These are phyloP conservation scores for Ophiothrix spiculata DNA, from an alignment of 35 echinoderm and acorn worm species.

Conservation along the genomic window DNA sequence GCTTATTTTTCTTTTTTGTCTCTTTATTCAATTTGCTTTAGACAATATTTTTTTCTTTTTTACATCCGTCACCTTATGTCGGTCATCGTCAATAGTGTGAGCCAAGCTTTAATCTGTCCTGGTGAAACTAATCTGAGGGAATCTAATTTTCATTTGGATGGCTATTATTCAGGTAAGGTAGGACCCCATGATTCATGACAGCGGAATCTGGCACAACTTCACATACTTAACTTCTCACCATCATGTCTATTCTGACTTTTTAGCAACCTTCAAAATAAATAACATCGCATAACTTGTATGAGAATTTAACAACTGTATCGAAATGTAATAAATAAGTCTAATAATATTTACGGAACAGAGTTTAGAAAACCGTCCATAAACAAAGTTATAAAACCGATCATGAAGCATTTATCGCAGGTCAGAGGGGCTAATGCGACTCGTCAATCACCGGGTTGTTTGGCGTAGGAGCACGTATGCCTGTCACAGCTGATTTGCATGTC, in stretches of 20 bases:
- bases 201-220: too few relatives aligned
- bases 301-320: background rate
- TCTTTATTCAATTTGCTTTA: too few relatives aligned
- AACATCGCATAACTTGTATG: background rate
- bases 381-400: slow-evolving; percentile 7
- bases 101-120: too few relatives aligned
- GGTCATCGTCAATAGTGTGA: too few relatives aligned
- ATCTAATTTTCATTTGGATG: too few relatives aligned
- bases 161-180: too few relatives aligned
- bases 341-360: background rate
- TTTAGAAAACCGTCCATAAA: background rate
- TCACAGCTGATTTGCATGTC: background rate
- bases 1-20: too few relatives aligned
- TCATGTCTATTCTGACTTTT: background rate
- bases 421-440: background rate
- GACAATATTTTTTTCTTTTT: too few relatives aligned
- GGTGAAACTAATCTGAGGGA: too few relatives aligned
- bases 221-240: too few relatives aligned
- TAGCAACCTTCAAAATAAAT: background rate
- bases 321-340: background rate
- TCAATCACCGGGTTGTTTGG: slow-evolving; percentile 3
- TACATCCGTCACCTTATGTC: too few relatives aligned
- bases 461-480: background rate
- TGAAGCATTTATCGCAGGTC: background rate
- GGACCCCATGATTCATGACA: too few relatives aligned